These are phyloP conservation scores for Branchellion lobata DNA, from an alignment of 2,888 invertebrate genomes.

Conservation along the genomic window DNA sequence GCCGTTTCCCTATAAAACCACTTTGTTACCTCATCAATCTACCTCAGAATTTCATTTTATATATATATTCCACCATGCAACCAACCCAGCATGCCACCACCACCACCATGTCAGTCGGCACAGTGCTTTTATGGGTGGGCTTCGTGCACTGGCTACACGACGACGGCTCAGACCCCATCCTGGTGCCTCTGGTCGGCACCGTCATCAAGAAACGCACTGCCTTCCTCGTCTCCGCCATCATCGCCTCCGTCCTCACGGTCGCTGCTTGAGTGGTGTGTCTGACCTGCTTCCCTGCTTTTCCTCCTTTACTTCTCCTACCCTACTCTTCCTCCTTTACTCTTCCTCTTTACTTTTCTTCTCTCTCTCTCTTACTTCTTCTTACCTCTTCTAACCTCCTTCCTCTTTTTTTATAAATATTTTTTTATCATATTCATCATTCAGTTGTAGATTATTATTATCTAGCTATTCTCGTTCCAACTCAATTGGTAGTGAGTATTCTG, in stretches of 20 bases:
- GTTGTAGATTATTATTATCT: too few relatives aligned
- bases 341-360: not conserved
- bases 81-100: not conserved
- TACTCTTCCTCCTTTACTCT: not conserved
- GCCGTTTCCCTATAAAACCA: too few relatives aligned
- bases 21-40: too few relatives aligned
- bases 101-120: constrained; percentile 65
- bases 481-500: too few relatives aligned
- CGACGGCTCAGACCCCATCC: constrained; percentile 62
- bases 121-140: constrained; percentile 84
- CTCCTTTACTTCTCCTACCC: not conserved
- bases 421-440: too few relatives aligned
- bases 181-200: constrained; percentile 69
- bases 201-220: constrained; percentile 81
- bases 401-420: too few relatives aligned
- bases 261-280: constrained; percentile 45
- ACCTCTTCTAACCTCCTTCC: too few relatives aligned
- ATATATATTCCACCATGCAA: too few relatives aligned
- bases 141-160: constrained; percentile 72
- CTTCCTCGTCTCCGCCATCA: constrained; percentile 79
- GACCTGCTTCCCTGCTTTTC: too few relatives aligned
- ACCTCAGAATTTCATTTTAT: too few relatives aligned
- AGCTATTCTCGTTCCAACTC: too few relatives aligned
- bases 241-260: constrained; percentile 84
- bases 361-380: not conserved